Conservation (phyloP, 2,113 vertebrate species). For the Cryptotis parvus region DNA sequence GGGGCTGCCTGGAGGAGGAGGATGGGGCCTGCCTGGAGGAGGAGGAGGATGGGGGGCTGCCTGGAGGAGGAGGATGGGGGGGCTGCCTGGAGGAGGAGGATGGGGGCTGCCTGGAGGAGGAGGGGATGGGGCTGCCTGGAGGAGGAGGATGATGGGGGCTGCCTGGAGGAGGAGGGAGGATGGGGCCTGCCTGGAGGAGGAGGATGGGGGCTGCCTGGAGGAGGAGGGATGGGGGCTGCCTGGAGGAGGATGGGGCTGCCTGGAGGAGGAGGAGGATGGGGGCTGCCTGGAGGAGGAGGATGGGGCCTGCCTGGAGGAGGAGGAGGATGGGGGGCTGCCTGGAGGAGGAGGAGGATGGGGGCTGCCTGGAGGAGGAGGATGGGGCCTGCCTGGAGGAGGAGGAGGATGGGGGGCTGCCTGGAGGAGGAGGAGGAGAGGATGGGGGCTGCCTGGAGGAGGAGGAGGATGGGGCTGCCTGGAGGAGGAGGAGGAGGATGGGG, state of each 20-base stretch:
- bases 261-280: no score
- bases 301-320: background rate
- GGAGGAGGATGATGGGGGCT: accelerated
- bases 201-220: accelerated
- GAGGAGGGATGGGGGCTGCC: no score
- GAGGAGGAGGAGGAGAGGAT: no score
- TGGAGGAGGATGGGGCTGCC: background rate
- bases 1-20: background rate
- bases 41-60: no score
- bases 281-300: background rate
- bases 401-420: no score
- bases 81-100: background rate
- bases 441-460: background rate
- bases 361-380: background rate
- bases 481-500: background rate
- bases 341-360: background rate
- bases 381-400: background rate
- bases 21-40: background rate
- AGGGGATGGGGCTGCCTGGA: background rate
- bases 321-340: no score
- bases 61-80: background rate
- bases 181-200: background rate
- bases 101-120: background rate
- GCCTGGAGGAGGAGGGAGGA: background rate
- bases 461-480: accelerated